Percentiles rank a stretch among this genome's conserved stretches.
These are phyloP conservation scores for Drosophila parvula DNA, from an alignment of 1,140 invertebrate species.

Conservation along the genomic window DNA sequence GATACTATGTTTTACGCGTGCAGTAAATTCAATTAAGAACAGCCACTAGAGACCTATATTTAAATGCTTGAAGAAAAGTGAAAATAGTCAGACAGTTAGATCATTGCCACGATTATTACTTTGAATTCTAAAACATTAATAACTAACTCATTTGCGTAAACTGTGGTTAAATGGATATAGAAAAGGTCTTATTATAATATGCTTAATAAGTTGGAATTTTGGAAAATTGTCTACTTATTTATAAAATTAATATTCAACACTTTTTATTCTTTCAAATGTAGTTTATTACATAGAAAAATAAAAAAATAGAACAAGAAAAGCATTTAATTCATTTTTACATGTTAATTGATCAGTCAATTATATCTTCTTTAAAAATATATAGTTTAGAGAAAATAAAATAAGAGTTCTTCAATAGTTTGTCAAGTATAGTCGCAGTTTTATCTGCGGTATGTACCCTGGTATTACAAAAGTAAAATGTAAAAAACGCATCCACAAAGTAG, in stretches of 20 bases:
- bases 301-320: too few species aligned
- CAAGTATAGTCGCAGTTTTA: too few species aligned
- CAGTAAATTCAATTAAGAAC: slow-evolving; percentile 14
- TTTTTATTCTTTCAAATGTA: too few species aligned
- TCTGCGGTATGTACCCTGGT: not conserved
- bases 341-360: too few species aligned
- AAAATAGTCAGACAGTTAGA: slow-evolving; percentile 1
- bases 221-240: too few species aligned
- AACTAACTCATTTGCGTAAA: too few species aligned
- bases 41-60: slow-evolving; percentile 2
- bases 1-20: slow-evolving; percentile 7
- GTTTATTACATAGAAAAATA: too few species aligned
- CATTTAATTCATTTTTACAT: too few species aligned
- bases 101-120: not conserved
- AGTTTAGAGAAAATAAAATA: not conserved
- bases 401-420: not conserved
- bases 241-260: too few species aligned
- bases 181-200: too few species aligned
- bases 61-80: not conserved
- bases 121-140: not conserved
- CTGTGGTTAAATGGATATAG: not conserved
- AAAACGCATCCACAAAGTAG: slow-evolving; percentile 21
- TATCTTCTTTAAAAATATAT: too few species aligned
- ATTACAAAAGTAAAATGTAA: slow-evolving; percentile 6
- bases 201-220: too few species aligned